Evolutionary conservation across 2,113 vertebrate genomes (phyloP).

Genomic region (Sturnira hondurensis): DNA sequence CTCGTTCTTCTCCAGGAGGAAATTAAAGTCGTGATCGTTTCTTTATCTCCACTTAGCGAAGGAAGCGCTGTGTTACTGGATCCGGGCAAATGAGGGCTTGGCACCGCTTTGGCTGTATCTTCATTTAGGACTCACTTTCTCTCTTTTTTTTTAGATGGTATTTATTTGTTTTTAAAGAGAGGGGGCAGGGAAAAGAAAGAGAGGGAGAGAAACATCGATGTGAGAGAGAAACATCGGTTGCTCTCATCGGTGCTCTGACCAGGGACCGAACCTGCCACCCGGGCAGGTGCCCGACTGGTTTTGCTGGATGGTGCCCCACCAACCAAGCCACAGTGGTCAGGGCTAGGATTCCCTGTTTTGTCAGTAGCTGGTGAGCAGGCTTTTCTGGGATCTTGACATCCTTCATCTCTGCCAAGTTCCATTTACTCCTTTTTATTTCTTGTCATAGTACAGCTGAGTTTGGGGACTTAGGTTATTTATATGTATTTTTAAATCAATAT

Average conservation of each 20-base stretch:
- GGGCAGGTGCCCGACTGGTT: too few species aligned
- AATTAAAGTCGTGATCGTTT: background rate
- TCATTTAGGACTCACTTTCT: background rate
- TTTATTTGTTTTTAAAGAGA: too few species aligned
- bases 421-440: slow-evolving; percentile 13
- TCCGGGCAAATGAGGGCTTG: background rate
- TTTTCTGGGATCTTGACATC: background rate
- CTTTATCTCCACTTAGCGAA: background rate
- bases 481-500: slow-evolving; percentile 59
- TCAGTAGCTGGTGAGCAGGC: background rate
- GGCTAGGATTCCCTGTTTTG: background rate
- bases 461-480: slow-evolving; percentile 18
- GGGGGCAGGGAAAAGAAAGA: too few species aligned
- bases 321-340: too few species aligned
- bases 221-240: too few species aligned
- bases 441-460: background rate
- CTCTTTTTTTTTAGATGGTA: too few species aligned
- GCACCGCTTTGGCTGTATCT: background rate
- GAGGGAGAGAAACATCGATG: too few species aligned
- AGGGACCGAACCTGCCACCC: too few species aligned
- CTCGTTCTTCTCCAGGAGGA: background rate
- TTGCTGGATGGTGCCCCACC: too few species aligned
- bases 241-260: too few species aligned
- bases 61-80: accelerated
- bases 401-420: background rate